Evolutionary conservation across 2,888 invertebrate species (phyloP).

Genomic region (Cordilura impudica): DNA sequence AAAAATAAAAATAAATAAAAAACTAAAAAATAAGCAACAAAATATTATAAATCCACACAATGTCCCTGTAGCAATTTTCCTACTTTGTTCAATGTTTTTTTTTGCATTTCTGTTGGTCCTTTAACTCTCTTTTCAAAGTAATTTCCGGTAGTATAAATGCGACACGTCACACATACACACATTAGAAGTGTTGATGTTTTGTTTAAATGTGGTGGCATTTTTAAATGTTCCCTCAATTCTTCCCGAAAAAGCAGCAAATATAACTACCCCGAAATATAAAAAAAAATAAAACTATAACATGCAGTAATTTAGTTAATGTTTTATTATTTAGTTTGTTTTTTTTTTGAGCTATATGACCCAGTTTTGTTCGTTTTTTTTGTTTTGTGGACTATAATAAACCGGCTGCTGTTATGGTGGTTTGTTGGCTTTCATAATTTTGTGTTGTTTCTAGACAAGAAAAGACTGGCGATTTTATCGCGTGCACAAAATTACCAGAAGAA

Average conservation of each 20-base stretch:
- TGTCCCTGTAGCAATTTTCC: constrained; percentile 50
- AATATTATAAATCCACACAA: constrained; percentile 27
- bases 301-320: constrained; percentile 46
- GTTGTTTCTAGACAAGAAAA: background rate
- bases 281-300: background rate
- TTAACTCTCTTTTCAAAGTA: constrained; percentile 47
- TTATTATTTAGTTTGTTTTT: constrained; percentile 4
- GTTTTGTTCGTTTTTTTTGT: constrained; percentile 15
- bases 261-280: too few species aligned
- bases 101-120: constrained; percentile 16
- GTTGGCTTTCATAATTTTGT: constrained; percentile 20
- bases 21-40: background rate
- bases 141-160: constrained; percentile 49
- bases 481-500: constrained; percentile 26
- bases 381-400: constrained; percentile 1
- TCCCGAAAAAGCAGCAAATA: constrained; percentile 32
- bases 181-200: constrained; percentile 21
- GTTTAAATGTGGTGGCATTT: constrained; percentile 33
- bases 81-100: background rate
- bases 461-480: constrained; percentile 43
- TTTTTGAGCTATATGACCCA: constrained; percentile 43
- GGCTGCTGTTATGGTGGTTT: constrained; percentile 44
- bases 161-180: constrained; percentile 28
- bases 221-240: constrained; percentile 28
- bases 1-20: background rate